Evolutionary conservation across 2,113 vertebrate species (phyloP), one percentile per base, ranked within the genome.

Genomic region (Oreochromis niloticus): DNA sequence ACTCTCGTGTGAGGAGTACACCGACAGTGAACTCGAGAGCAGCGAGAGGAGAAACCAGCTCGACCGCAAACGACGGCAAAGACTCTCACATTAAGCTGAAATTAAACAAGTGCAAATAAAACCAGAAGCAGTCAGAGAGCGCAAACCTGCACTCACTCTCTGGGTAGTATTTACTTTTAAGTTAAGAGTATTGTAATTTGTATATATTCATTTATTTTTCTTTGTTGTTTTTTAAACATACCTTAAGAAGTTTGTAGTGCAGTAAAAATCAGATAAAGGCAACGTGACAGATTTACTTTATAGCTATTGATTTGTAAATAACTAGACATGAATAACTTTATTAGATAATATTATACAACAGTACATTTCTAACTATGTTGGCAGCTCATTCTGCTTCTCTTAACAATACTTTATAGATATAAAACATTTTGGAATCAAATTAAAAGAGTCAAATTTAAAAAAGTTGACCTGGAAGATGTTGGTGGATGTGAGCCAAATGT

Each of bases 221-320:
- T 66, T 36, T 36, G 17, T 36, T 66, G 12, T 66, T 12, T n/a
- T 39, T 0, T 4, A 34, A 63, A n/a, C 61, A 66, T 12, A 12
- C 32, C 32, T n/a, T 66, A 66, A 36, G 1, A 63, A 7, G 0
- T 63, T 36, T 66, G 32, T 0, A 66, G 61, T 36, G 61, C 32
- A 36, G 61, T 66, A 66, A 66, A 36, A 66, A 66, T 66, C 32
- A 39, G 61, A 66, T 2, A n/a, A 66, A 66, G 10, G 6, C 17
- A 66, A 36, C 32, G n/a, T n/a, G 10, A 39, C 61, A 66, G 61
- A 39, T 39, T 66, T 12, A 66, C 61, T 36, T 63, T 34, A 63
- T 1, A 63, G 0, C 4, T 4, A 63, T 7, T 12, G 32, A 63
- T n/a, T n/a, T 63, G 1, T 36, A 63, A 36, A 36, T 63, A 63